Conservation (phyloP, 2,888 invertebrate species). For the Microctonus aethiopoides region DNA sequence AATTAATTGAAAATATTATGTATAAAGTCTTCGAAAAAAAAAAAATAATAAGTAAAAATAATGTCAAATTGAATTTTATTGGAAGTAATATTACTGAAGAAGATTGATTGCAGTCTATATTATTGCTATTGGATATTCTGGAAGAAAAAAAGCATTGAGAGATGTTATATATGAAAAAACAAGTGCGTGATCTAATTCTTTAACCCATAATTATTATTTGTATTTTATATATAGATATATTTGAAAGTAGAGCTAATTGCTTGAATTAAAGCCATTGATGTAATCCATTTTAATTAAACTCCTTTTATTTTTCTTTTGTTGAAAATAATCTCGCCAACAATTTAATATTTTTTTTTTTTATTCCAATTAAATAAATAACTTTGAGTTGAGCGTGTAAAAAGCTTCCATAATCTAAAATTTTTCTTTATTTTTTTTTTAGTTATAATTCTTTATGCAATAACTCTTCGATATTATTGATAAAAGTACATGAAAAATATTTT, state of each 20-base stretch:
- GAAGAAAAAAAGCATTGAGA: constrained; percentile 31
- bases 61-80: constrained; percentile 36
- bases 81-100: constrained; percentile 11
- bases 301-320: constrained; percentile 3
- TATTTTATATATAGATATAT: constrained; percentile 30
- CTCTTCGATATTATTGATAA: not conserved
- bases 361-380: not conserved
- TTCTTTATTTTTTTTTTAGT: constrained; percentile 22
- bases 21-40: constrained; percentile 43
- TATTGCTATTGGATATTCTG: constrained; percentile 23
- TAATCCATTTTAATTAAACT: constrained; percentile 11
- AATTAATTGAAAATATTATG: constrained; percentile 35
- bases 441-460: not conserved
- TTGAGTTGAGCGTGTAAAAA: constrained; percentile 36
- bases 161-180: constrained; percentile 31
- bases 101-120: constrained; percentile 3
- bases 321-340: not conserved
- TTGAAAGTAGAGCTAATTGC: constrained; percentile 35
- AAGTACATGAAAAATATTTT: not conserved
- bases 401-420: constrained; percentile 35
- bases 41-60: not conserved
- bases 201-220: constrained; percentile 37
- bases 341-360: not conserved
- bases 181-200: constrained; percentile 33
- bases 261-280: constrained; percentile 29